Percentiles rank a stretch among this genome's conserved stretches.
These are phyloP conservation scores for Poecilia velifera DNA, from an alignment of 2,797 vertebrate species.

Conservation along the genomic window DNA sequence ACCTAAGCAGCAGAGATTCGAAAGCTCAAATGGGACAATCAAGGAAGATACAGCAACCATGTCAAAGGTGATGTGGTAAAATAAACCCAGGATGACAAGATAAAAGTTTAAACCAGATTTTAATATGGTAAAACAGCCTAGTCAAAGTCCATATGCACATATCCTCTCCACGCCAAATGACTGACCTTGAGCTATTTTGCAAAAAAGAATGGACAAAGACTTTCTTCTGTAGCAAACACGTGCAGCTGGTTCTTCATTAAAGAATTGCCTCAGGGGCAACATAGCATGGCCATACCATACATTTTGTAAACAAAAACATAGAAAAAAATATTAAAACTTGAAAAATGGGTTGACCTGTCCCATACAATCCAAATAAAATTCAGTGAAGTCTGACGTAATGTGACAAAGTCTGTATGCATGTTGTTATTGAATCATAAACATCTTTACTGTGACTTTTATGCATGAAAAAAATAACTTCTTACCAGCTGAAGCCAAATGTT, in stretches of 20 bases:
- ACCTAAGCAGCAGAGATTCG: background rate
- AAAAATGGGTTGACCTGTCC: background rate
- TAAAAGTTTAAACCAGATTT: background rate
- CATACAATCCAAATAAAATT: background rate
- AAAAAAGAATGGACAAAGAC: background rate
- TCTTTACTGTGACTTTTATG: conserved; percentile 5
- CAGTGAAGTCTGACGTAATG: background rate
- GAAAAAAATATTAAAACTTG: background rate
- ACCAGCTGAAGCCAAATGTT: conserved; percentile 97
- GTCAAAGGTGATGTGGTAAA: background rate
- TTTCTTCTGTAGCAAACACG: background rate
- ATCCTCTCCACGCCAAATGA: background rate
- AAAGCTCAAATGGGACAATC: background rate
- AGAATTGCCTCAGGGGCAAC: background rate
- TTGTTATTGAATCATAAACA: background rate
- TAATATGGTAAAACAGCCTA: background rate
- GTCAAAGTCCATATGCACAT: background rate
- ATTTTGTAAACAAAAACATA: background rate
- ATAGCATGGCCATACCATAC: background rate
- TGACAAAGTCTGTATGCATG: background rate
- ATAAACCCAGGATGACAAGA: background rate
- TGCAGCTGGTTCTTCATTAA: background rate
- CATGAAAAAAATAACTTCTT: conserved; percentile 61
- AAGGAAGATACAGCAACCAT: background rate
- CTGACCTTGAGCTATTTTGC: background rate